A percentile compares a stretch with the other conserved stretches of the same genome.
These are phyloP conservation scores for Labia minor DNA, from an alignment of 2,888 invertebrate genomes.

Conservation along the genomic window DNA sequence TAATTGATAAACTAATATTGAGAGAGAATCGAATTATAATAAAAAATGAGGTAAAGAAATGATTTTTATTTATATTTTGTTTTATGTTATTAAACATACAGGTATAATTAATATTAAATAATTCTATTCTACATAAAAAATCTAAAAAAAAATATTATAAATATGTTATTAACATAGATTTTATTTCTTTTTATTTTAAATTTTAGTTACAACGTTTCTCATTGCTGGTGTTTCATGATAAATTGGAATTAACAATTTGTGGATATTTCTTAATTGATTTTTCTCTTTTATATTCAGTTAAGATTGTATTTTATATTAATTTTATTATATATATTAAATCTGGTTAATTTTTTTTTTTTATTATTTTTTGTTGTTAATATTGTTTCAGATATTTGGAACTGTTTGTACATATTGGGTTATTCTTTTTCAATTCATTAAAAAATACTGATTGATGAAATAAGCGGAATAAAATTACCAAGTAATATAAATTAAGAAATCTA, in stretches of 20 bases:
- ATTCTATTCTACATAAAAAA: too few relatives aligned
- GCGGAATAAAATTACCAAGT: too few relatives aligned
- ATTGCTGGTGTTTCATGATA: background rate
- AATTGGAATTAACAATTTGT: background rate
- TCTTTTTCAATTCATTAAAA: background rate
- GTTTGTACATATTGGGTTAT: background rate
- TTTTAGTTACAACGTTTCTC: background rate
- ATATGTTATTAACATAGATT: too few relatives aligned
- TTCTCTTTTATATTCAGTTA: background rate
- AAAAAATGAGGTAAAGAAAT: conserved; percentile 6
- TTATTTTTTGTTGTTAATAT: too few relatives aligned
- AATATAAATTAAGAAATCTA: too few relatives aligned
- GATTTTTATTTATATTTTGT: background rate
- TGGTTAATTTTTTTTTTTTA: too few relatives aligned
- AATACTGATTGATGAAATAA: too few relatives aligned
- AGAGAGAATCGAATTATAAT: background rate
- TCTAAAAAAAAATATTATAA: too few relatives aligned
- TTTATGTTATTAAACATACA: background rate
- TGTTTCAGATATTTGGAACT: background rate
- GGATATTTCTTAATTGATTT: background rate
- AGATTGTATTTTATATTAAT: background rate
- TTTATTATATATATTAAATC: too few relatives aligned
- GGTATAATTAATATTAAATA: too few relatives aligned
- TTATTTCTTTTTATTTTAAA: too few relatives aligned
- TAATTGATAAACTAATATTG: background rate